Evolutionary conservation across 2,888 invertebrate genomes (phyloP).

Genomic region (Epinotia demarniana): DNA sequence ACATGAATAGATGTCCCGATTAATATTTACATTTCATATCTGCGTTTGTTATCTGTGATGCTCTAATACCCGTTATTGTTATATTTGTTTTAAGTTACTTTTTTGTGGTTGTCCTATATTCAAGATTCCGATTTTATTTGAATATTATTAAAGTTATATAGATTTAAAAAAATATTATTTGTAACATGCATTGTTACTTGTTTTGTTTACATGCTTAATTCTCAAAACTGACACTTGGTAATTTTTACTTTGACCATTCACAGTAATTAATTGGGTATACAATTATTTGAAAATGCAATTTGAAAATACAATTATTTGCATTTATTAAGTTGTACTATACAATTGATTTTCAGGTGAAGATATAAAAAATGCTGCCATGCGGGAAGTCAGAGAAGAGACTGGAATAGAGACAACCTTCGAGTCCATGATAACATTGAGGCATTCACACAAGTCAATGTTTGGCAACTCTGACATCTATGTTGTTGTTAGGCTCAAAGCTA

Average conservation of each 20-base stretch:
- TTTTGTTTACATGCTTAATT: no score
- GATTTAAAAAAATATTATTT: neutral
- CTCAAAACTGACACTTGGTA: no score
- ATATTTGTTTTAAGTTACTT: neutral
- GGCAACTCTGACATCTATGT: slow-evolving; percentile 95
- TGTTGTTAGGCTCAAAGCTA: slow-evolving; percentile 89
- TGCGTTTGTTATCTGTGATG: neutral
- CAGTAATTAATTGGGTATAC: no score
- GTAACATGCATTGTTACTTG: neutral
- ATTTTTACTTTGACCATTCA: no score
- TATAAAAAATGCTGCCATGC: slow-evolving; percentile 90
- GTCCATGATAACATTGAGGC: slow-evolving; percentile 90
- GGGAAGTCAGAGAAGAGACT: slow-evolving; percentile 97
- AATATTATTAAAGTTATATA: no score
- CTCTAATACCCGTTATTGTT: neutral
- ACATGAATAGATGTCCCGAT: no score
- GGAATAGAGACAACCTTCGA: slow-evolving; percentile 91
- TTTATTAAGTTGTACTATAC: neutral
- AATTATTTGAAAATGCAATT: no score
- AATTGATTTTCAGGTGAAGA: slow-evolving; percentile 88
- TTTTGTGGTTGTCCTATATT: neutral
- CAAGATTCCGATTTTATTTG: neutral
- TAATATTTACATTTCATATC: neutral
- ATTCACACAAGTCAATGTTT: slow-evolving; percentile 90
- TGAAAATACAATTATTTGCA: no score